A percentile compares a stretch with the other conserved stretches of the same genome.
phyloP scores from a whole-genome alignment of 1,140 invertebrate species.

The Lasioglossum baleicum region DNA sequence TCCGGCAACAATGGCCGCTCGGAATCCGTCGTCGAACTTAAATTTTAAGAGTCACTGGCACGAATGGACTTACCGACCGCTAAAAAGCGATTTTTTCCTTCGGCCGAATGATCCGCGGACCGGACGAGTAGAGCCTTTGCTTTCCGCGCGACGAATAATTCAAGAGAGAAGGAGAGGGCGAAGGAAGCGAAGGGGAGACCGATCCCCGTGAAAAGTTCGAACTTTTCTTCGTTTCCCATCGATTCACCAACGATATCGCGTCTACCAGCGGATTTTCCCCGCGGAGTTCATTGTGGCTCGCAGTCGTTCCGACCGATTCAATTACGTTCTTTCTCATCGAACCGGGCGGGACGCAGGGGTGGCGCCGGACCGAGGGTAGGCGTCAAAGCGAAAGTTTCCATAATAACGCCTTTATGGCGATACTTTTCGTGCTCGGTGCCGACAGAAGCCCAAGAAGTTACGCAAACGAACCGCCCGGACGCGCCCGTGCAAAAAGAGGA shows the following conservation, averaged over 20 bases:
- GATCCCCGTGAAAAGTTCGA: constrained; percentile 29
- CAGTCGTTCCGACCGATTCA: constrained; percentile 17
- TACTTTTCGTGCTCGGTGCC: constrained; percentile 19
- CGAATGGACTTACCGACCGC: constrained; percentile 39
- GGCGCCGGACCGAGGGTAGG: constrained; percentile 25
- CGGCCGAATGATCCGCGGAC: constrained; percentile 14
- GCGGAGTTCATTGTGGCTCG: constrained; percentile 21
- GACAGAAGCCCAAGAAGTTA: constrained; percentile 23
- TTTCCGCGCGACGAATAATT: constrained; percentile 56
- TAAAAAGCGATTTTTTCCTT: constrained; percentile 27
- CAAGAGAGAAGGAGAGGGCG: constrained; percentile 2
- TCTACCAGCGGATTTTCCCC: constrained; percentile 13
- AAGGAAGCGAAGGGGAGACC: not conserved
- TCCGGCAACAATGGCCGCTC: constrained; percentile 34
- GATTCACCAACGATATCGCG: constrained; percentile 23
- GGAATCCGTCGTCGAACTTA: constrained; percentile 36
- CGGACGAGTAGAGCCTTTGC: constrained; percentile 1
- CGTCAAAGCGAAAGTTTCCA: constrained; percentile 48
- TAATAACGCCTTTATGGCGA: constrained; percentile 37
- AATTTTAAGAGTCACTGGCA: constrained; percentile 45
- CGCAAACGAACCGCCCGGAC: constrained; percentile 6
- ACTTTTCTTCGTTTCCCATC: constrained; percentile 32
- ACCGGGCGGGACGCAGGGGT: not conserved
- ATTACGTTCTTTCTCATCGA: constrained; percentile 32
- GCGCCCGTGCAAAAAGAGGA: not conserved